Percentiles rank a stretch among this genome's conserved stretches.
phyloP scores from a whole-genome alignment of 1,140 invertebrate genomes.

The Ericerus pela region DNA sequence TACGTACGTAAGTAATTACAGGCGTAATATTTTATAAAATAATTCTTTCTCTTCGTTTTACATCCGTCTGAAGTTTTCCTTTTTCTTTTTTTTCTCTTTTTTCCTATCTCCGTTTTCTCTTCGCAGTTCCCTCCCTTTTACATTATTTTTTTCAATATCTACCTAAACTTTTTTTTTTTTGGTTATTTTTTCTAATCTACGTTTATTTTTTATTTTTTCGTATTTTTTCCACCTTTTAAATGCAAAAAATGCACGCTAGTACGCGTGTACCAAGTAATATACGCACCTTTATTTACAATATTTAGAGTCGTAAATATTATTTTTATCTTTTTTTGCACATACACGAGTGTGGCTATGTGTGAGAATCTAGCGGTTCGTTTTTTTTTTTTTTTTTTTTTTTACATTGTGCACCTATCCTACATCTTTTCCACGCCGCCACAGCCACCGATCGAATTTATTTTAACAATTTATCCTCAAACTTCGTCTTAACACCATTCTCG shows the following conservation, averaged over 20 bases:
- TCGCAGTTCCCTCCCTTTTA: not conserved
- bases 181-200: not conserved
- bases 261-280: not conserved
- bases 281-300: conserved; percentile 5
- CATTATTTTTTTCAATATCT: no score
- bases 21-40: conserved; percentile 9
- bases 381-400: no score
- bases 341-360: no score
- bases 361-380: no score
- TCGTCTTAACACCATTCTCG: no score
- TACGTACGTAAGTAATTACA: not conserved
- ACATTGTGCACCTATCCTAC: no score
- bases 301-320: conserved; percentile 6
- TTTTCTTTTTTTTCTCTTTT: not conserved
- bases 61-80: not conserved
- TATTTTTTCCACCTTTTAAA: not conserved
- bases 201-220: not conserved
- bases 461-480: no score
- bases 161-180: not conserved
- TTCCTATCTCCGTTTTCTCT: not conserved
- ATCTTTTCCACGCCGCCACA: no score
- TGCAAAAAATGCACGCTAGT: not conserved
- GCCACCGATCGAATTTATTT: no score
- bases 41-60: not conserved
- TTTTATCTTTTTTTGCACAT: no score